phyloP scores from a whole-genome alignment of 2,888 invertebrate species.

The Aquatica leii region DNA sequence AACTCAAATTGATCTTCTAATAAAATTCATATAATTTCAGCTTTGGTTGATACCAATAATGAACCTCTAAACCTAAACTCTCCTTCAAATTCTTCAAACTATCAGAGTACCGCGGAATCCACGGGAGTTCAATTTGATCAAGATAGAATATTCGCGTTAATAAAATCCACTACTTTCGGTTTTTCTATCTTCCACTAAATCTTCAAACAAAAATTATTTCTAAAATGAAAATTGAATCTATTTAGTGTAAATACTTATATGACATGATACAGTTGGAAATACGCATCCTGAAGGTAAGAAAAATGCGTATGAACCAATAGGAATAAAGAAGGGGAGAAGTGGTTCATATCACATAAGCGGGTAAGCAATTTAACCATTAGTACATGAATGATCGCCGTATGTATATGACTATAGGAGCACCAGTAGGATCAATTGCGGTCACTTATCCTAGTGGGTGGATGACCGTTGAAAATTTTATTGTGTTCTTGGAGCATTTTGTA shows the following conservation, averaged over 20 bases:
- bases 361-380: too few relatives aligned
- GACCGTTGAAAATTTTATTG: too few relatives aligned
- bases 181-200: neutral
- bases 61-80: neutral
- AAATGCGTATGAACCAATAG: neutral
- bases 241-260: neutral
- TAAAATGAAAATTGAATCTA: neutral
- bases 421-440: too few relatives aligned
- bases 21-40: neutral
- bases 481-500: too few relatives aligned
- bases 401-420: too few relatives aligned
- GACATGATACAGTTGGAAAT: too few relatives aligned
- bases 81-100: neutral
- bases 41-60: too few relatives aligned
- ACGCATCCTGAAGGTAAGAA: too few relatives aligned
- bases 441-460: too few relatives aligned
- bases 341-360: too few relatives aligned
- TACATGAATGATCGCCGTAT: too few relatives aligned
- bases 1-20: neutral
- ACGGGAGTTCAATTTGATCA: neutral
- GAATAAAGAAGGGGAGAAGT: neutral
- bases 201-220: neutral
- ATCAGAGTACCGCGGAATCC: neutral
- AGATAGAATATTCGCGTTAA: slow-evolving; percentile 8
- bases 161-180: neutral